phyloP scores from a whole-genome alignment of 2,113 vertebrate genomes.

The Pteronura brasiliensis region DNA sequence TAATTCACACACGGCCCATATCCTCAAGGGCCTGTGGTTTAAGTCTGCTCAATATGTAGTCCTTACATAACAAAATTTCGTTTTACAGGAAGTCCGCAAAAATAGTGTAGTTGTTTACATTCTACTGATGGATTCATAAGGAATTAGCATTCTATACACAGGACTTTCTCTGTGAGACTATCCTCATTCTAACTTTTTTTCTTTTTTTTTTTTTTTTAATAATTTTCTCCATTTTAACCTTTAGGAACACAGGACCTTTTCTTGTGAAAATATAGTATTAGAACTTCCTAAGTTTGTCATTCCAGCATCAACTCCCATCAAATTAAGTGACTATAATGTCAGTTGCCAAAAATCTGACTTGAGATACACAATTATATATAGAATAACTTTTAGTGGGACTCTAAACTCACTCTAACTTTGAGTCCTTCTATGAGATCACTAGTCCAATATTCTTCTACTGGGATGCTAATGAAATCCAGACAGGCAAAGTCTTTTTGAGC shows the following conservation, averaged over 20 bases:
- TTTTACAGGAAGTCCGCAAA: background rate
- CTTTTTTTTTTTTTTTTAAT: background rate
- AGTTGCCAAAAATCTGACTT: slow-evolving; percentile 26
- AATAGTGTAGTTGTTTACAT: background rate
- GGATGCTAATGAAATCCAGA: background rate
- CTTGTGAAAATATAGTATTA: background rate
- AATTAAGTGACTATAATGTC: background rate
- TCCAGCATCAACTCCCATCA: background rate
- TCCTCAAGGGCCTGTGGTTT: background rate
- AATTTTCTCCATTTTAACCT: background rate
- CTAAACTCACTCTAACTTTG: background rate
- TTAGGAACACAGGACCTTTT: background rate
- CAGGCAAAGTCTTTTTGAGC: background rate
- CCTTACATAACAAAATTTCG: background rate
- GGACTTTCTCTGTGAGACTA: background rate
- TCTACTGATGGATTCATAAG: background rate
- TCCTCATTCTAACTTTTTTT: background rate
- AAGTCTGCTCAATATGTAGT: background rate
- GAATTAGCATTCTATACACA: background rate
- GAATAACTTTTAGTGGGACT: background rate
- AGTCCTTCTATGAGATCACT: background rate
- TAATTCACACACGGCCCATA: background rate
- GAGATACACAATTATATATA: background rate
- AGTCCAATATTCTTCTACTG: background rate
- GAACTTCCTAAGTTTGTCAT: background rate